phyloP scores from a whole-genome alignment of 2,888 invertebrate genomes.

The Hipparchia sbordonii region DNA sequence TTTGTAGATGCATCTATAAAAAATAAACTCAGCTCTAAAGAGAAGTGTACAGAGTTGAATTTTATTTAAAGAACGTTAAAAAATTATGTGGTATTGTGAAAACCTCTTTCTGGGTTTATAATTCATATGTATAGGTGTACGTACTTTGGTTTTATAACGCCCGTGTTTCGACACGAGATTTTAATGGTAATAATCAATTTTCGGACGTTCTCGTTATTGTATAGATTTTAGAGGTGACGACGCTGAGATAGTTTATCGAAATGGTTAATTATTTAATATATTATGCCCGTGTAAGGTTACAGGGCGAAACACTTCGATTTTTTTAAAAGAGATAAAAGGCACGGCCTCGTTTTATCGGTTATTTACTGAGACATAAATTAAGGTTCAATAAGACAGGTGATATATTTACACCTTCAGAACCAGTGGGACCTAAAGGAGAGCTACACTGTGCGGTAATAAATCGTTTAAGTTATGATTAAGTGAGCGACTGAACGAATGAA shows the following conservation, averaged over 20 bases:
- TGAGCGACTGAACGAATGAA: neutral
- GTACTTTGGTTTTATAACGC: constrained; percentile 67
- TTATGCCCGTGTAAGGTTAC: constrained; percentile 30
- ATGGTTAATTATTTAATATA: constrained; percentile 37
- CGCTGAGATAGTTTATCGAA: constrained; percentile 38
- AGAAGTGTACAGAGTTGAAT: constrained; percentile 21
- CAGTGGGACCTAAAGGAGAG: constrained; percentile 7
- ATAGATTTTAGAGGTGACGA: constrained; percentile 41
- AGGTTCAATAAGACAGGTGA: constrained; percentile 20
- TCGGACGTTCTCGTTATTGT: constrained; percentile 49
- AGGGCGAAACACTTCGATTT: constrained; percentile 14
- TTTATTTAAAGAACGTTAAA: constrained; percentile 7
- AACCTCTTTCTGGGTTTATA: constrained; percentile 68
- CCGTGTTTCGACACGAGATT: constrained; percentile 70
- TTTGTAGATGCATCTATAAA: neutral
- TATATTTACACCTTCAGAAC: constrained; percentile 14
- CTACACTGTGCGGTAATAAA: constrained; percentile 3
- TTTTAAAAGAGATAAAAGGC: constrained; percentile 20
- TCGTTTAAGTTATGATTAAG: constrained; percentile 12
- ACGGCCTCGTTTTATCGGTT: constrained; percentile 9
- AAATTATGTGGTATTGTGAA: constrained; percentile 48
- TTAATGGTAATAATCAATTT: constrained; percentile 78
- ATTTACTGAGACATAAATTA: constrained; percentile 13
- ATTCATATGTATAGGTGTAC: constrained; percentile 64
- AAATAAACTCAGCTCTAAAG: constrained; percentile 34